phyloP scores from a whole-genome alignment of 2,113 vertebrate genomes.

The Colinus virginianus region DNA sequence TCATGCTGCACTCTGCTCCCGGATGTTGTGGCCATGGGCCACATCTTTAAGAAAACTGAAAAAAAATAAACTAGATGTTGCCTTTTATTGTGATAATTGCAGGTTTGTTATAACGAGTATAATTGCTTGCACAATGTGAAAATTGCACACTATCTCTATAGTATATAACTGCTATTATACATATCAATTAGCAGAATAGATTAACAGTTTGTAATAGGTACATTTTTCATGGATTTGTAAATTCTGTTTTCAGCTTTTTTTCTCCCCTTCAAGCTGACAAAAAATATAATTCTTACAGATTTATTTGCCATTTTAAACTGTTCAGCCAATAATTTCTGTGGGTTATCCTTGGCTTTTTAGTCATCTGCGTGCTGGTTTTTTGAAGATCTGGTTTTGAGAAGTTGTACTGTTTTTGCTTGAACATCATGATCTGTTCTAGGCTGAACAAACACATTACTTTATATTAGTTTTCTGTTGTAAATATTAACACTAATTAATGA shows the following conservation, averaged over 20 bases:
- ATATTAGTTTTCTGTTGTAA: background rate
- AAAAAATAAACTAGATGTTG: background rate
- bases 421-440: background rate
- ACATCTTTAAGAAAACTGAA: background rate
- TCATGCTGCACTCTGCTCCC: background rate
- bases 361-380: background rate
- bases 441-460: background rate
- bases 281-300: background rate
- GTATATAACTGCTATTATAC: background rate
- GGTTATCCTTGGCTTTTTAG: background rate
- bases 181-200: background rate
- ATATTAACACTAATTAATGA: background rate
- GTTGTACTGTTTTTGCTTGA: background rate
- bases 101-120: background rate
- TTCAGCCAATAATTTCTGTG: background rate
- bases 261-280: background rate
- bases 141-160: background rate
- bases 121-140: background rate
- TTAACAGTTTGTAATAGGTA: background rate
- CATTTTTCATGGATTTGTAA: background rate
- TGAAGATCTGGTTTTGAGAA: background rate
- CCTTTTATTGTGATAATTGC: background rate
- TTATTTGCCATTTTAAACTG: background rate
- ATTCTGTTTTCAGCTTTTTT: background rate
- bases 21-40: accelerated